These are phyloP conservation scores for Xiphophorus couchianus DNA, from an alignment of 2,113 vertebrate genomes.

Conservation along the genomic window DNA sequence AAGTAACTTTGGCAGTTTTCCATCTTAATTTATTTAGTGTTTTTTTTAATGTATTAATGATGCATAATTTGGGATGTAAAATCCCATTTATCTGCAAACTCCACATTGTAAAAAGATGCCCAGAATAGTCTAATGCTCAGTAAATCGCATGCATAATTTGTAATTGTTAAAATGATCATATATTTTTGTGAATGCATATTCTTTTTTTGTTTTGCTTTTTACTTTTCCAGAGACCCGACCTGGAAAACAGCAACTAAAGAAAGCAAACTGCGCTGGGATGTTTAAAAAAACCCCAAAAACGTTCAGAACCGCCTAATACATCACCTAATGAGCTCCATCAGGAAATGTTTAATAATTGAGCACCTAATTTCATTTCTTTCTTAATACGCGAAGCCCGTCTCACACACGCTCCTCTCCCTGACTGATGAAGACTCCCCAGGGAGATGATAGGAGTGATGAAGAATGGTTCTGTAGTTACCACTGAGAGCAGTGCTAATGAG, in stretches of 20 bases:
- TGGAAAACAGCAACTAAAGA: not conserved
- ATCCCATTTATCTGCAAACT: too few relatives aligned
- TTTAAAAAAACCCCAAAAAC: not conserved
- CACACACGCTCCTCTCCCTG: not conserved
- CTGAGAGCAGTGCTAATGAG: not conserved
- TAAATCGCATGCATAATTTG: too few relatives aligned
- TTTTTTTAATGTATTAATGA: too few relatives aligned
- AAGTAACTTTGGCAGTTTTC: not conserved
- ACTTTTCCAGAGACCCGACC: not conserved
- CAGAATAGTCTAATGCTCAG: too few relatives aligned
- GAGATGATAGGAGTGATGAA: constrained; percentile 25
- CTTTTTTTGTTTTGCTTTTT: not conserved
- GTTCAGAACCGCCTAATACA: constrained; percentile 1
- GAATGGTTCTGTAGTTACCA: constrained; percentile 6
- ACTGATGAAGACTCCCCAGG: not conserved
- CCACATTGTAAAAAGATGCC: not conserved
- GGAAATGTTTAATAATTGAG: constrained; percentile 67
- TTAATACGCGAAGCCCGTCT: constrained; percentile 13
- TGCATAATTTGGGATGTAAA: too few relatives aligned
- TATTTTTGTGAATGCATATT: not conserved
- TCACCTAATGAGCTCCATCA: constrained; percentile 29
- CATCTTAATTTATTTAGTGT: too few relatives aligned
- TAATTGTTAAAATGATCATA: not conserved
- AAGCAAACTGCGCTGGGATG: not conserved
- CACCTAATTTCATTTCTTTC: constrained; percentile 48